These are phyloP conservation scores for Andrena fulva DNA, from an alignment of 2,888 invertebrate species.

Conservation along the genomic window DNA sequence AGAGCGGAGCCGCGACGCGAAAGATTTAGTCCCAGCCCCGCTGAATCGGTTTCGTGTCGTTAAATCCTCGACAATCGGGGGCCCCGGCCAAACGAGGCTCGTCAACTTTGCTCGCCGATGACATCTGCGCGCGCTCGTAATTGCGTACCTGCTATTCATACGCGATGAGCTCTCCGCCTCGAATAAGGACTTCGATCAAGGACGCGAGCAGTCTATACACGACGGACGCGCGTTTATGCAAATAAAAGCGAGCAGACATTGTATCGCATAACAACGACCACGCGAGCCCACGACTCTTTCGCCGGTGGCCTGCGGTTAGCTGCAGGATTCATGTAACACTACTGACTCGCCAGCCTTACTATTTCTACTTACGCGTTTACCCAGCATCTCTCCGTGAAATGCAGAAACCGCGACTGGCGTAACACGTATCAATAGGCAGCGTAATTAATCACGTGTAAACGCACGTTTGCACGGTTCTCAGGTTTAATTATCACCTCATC, in stretches of 20 bases:
- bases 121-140: slow-evolving; percentile 56
- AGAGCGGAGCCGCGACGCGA: background rate
- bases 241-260: slow-evolving; percentile 42
- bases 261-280: slow-evolving; percentile 9
- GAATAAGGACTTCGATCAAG: slow-evolving; percentile 62
- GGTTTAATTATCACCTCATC: slow-evolving; percentile 2
- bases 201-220: slow-evolving; percentile 35
- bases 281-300: background rate
- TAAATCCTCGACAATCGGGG: slow-evolving; percentile 21
- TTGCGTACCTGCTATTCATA: slow-evolving; percentile 64
- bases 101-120: slow-evolving; percentile 57
- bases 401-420: background rate
- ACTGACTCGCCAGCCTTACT: background rate
- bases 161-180: slow-evolving; percentile 54
- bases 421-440: too few relatives aligned
- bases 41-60: slow-evolving; percentile 4
- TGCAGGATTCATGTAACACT: slow-evolving; percentile 12
- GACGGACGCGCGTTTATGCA: slow-evolving; percentile 57
- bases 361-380: background rate
- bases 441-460: too few relatives aligned
- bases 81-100: slow-evolving; percentile 30
- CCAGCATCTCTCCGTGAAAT: background rate
- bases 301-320: slow-evolving; percentile 7
- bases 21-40: background rate
- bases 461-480: background rate